Percentiles rank a stretch among this genome's conserved stretches.
These are phyloP conservation scores for Hermaeophaga mercurialis DNA, from an alignment of 2,888 invertebrate species.

Conservation along the genomic window DNA sequence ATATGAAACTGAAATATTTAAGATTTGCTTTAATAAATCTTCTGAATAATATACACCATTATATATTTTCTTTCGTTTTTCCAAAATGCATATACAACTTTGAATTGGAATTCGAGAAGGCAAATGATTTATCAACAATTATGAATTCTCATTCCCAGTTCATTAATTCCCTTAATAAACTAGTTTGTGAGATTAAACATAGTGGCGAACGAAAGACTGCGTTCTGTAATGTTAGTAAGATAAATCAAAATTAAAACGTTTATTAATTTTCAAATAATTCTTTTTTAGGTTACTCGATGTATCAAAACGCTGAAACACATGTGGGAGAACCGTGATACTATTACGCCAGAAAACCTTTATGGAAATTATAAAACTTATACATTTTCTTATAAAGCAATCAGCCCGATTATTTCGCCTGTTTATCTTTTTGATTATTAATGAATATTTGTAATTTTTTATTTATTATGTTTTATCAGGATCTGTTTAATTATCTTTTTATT, in stretches of 20 bases:
- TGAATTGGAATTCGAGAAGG: constrained; percentile 50
- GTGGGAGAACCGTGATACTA: constrained; percentile 46
- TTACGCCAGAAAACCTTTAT: constrained; percentile 42
- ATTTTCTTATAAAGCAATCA: constrained; percentile 43
- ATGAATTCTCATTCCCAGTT: constrained; percentile 49
- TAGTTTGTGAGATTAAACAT: constrained; percentile 40
- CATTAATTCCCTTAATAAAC: constrained; percentile 44
- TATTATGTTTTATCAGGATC: neutral
- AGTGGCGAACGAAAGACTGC: constrained; percentile 41
- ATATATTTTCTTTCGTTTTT: constrained; percentile 51
- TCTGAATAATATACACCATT: constrained; percentile 52
- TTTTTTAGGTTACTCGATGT: constrained; percentile 49
- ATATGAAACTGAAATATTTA: constrained; percentile 44
- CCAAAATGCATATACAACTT: constrained; percentile 46
- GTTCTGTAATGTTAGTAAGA: constrained; percentile 46
- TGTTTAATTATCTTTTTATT: no score
- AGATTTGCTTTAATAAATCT: constrained; percentile 50
- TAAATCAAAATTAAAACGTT: no score
- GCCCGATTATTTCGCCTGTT: constrained; percentile 45
- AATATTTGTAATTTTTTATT: neutral
- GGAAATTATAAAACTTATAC: constrained; percentile 44
- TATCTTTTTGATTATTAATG: constrained; percentile 40
- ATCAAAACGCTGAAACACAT: constrained; percentile 47
- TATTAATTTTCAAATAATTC: constrained; percentile 24
- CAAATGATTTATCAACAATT: constrained; percentile 50